Percentiles rank a stretch among this genome's conserved stretches.
These are phyloP conservation scores for Zaprionus bogoriensis DNA, from an alignment of 2,888 invertebrate species.

Conservation along the genomic window DNA sequence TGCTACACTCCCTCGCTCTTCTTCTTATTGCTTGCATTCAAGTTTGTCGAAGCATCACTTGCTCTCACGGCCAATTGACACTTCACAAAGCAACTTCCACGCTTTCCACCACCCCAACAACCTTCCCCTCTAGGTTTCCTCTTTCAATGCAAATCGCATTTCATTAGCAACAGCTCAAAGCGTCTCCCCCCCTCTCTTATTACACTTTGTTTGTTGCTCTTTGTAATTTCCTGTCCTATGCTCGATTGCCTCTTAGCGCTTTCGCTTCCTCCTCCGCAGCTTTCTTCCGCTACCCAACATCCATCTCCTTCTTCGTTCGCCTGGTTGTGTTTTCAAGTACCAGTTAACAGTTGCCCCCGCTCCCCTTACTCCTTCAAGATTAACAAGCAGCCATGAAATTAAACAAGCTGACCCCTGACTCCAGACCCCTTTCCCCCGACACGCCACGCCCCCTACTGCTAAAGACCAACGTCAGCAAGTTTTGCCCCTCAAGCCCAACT, in stretches of 20 bases:
- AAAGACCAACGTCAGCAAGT: neutral
- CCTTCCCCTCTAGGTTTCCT: neutral
- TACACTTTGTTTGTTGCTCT: slow-evolving; percentile 34
- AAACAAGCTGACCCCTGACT: slow-evolving; percentile 41
- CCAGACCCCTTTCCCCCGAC: neutral
- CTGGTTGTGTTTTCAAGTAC: slow-evolving; percentile 57
- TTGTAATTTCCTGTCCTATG: slow-evolving; percentile 27
- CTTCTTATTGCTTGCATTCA: slow-evolving; percentile 28
- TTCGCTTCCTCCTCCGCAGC: neutral
- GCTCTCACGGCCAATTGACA: slow-evolving; percentile 32
- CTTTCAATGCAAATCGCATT: slow-evolving; percentile 44
- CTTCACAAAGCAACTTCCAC: slow-evolving; percentile 13
- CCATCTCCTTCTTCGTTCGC: neutral
- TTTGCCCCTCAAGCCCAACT: neutral
- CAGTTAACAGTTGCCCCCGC: slow-evolving; percentile 41
- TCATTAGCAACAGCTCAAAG: slow-evolving; percentile 53
- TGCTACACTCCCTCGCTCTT: neutral
- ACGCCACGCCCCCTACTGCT: neutral
- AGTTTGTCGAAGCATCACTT: slow-evolving; percentile 23
- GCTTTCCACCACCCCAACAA: neutral
- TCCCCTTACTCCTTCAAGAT: slow-evolving; percentile 27
- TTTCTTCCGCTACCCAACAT: neutral
- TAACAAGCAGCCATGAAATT: slow-evolving; percentile 45
- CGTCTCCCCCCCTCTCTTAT: slow-evolving; percentile 42
- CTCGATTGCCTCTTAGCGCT: slow-evolving; percentile 4